Evolutionary conservation across 2,888 invertebrate genomes (phyloP).

Genomic region (Microplitis deprimator): DNA sequence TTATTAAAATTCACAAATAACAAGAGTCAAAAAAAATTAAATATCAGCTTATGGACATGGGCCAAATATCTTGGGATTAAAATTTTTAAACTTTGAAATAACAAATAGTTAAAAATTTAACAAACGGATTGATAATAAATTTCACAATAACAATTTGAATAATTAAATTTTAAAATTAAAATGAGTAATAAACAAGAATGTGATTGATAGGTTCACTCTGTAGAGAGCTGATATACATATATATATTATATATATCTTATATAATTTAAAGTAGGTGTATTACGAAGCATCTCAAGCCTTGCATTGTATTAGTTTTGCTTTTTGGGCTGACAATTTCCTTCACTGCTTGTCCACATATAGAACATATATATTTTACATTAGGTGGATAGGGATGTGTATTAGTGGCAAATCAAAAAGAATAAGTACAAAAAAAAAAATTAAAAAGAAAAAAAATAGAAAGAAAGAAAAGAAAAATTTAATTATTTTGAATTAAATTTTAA

Average conservation of each 20-base stretch:
- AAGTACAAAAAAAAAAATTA: constrained; percentile 16
- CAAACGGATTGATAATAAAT: constrained; percentile 1
- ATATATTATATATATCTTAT: constrained; percentile 52
- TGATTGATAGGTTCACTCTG: constrained; percentile 70
- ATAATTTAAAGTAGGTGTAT: constrained; percentile 64
- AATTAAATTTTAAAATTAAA: constrained; percentile 27
- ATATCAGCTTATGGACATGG: constrained; percentile 48
- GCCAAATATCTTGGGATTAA: constrained; percentile 64
- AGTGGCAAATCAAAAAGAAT: constrained; percentile 22
- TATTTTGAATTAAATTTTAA: not conserved
- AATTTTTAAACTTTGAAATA: constrained; percentile 63
- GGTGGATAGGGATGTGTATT: constrained; percentile 57
- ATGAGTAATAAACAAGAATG: constrained; percentile 62
- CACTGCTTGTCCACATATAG: constrained; percentile 70
- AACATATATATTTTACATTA: constrained; percentile 48
- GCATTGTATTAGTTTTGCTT: constrained; percentile 72
- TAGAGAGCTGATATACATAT: constrained; percentile 66
- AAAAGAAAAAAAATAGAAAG: not conserved
- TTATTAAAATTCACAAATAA: not conserved
- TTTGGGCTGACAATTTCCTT: constrained; percentile 71
- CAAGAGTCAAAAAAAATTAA: constrained; percentile 34
- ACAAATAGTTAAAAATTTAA: constrained; percentile 51
- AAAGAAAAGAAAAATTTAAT: constrained; percentile 2
- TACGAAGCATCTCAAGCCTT: constrained; percentile 70
- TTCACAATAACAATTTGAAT: constrained; percentile 15